Percentiles rank a stretch among this genome's conserved stretches.
Evolutionary conservation across 2,113 vertebrate species (phyloP).

Genomic region (Sterrhoptilus dennistouni): DNA sequence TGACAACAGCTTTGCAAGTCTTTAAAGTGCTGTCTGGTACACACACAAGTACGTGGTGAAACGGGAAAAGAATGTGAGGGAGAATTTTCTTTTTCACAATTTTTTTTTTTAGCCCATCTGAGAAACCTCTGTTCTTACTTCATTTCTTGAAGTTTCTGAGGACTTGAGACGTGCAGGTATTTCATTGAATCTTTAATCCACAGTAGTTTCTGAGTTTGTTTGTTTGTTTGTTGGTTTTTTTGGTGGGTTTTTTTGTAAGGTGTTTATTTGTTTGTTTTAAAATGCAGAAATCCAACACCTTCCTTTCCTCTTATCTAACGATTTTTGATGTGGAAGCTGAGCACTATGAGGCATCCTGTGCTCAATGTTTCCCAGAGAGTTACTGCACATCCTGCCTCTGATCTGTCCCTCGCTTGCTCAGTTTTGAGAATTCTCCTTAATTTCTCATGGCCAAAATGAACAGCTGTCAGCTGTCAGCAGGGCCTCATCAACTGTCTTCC

Average conservation of each 20-base stretch:
- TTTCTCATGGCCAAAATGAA: not conserved
- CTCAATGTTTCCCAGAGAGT: not conserved
- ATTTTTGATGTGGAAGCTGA: not conserved
- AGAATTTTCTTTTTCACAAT: not conserved
- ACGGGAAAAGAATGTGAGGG: not conserved
- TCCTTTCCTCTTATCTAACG: not conserved
- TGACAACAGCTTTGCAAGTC: slow-evolving; percentile 8
- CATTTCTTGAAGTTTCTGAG: not conserved
- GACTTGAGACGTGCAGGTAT: not conserved
- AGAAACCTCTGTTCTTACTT: not conserved
- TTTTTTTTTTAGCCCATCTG: not conserved
- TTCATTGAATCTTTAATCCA: not conserved
- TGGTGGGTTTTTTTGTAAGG: too few species aligned
- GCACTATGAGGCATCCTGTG: not conserved
- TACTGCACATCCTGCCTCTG: not conserved
- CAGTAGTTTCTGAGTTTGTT: not conserved
- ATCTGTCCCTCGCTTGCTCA: not conserved
- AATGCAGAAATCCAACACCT: not conserved
- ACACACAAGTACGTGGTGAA: not conserved
- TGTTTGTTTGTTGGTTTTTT: not conserved
- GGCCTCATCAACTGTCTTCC: not conserved
- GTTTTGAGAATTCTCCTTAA: not conserved
- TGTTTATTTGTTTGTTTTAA: not conserved
- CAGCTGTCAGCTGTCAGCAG: not conserved
- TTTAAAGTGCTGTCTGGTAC: slow-evolving; percentile 9